phyloP scores from a whole-genome alignment of 2,888 invertebrate species.

The Zygothrica quintamaculata region DNA sequence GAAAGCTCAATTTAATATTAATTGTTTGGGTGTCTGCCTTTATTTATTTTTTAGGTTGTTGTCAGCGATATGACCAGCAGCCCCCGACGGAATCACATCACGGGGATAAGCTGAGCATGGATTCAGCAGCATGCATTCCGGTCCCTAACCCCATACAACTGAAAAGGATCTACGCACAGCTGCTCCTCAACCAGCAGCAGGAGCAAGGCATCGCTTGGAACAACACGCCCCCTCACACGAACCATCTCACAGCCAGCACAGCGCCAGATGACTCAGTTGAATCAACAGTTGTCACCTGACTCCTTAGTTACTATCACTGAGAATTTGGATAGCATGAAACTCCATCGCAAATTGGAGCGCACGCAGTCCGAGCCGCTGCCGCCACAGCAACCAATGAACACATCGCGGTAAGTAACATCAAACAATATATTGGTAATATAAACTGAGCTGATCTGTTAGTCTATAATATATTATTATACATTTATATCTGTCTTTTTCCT shows the following conservation, averaged over 20 bases:
- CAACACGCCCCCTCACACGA: conserved; percentile 83
- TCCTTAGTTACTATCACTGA: conserved; percentile 83
- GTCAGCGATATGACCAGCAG: conserved; percentile 60
- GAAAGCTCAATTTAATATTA: conserved; percentile 54
- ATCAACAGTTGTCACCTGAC: conserved; percentile 82
- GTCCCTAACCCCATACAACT: conserved; percentile 19
- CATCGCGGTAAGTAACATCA: conserved; percentile 84
- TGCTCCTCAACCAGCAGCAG: conserved; percentile 46
- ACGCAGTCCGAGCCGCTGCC: conserved; percentile 89
- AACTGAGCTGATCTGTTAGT: too few species aligned
- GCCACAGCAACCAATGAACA: conserved; percentile 84
- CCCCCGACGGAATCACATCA: conserved; percentile 57
- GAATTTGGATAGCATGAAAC: conserved; percentile 82
- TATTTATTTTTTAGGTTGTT: conserved; percentile 64
- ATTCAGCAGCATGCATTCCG: too few species aligned
- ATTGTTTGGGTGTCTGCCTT: conserved; percentile 53
- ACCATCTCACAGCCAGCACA: conserved; percentile 85
- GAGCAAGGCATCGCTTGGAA: conserved; percentile 78
- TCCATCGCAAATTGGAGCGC: conserved; percentile 91
- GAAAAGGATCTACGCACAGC: conserved; percentile 53
- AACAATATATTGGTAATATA: too few species aligned
- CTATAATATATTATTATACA: too few species aligned
- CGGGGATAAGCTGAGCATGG: too few species aligned
- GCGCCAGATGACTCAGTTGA: conserved; percentile 66
- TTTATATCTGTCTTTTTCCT: too few species aligned